These are phyloP conservation scores for Heterodera filipjevi DNA, from an alignment of 2,888 invertebrate species.

Conservation along the genomic window DNA sequence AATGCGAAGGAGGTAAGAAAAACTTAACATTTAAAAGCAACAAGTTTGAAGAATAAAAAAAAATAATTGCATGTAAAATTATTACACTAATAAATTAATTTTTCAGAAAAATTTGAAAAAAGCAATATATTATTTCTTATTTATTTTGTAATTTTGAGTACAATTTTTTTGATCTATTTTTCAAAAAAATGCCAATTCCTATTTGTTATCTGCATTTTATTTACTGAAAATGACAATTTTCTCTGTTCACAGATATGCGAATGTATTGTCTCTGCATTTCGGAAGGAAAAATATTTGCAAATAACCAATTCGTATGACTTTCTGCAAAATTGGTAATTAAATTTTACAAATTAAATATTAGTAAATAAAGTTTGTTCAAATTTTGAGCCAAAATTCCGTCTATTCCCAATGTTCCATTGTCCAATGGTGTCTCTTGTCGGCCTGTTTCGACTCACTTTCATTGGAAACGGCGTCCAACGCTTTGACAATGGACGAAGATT, in stretches of 20 bases:
- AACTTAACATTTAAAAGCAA: too few species aligned
- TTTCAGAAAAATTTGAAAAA: too few species aligned
- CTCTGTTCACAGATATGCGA: conserved; percentile 41
- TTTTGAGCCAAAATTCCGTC: not conserved
- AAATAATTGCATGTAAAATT: too few species aligned
- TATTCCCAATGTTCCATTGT: conserved; percentile 39
- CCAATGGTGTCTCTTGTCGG: conserved; percentile 47
- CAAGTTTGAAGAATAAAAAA: too few species aligned
- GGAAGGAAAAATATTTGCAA: conserved; percentile 47
- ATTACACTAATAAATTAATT: too few species aligned
- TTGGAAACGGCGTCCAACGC: conserved; percentile 40
- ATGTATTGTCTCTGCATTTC: conserved; percentile 43
- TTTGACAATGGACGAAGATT: conserved; percentile 49
- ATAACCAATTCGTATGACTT: conserved; percentile 45
- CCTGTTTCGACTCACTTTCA: conserved; percentile 48
- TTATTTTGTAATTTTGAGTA: too few species aligned
- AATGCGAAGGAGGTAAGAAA: not conserved
- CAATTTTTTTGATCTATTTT: too few species aligned
- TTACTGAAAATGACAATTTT: not conserved
- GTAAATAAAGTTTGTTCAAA: conserved; percentile 1
- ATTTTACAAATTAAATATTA: too few species aligned
- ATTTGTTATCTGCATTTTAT: too few species aligned
- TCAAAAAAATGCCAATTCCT: too few species aligned
- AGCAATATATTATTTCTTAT: too few species aligned
- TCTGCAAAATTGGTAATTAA: conserved; percentile 8